These are phyloP conservation scores for Solea solea DNA, from an alignment of 2,113 vertebrate genomes.

Conservation along the genomic window DNA sequence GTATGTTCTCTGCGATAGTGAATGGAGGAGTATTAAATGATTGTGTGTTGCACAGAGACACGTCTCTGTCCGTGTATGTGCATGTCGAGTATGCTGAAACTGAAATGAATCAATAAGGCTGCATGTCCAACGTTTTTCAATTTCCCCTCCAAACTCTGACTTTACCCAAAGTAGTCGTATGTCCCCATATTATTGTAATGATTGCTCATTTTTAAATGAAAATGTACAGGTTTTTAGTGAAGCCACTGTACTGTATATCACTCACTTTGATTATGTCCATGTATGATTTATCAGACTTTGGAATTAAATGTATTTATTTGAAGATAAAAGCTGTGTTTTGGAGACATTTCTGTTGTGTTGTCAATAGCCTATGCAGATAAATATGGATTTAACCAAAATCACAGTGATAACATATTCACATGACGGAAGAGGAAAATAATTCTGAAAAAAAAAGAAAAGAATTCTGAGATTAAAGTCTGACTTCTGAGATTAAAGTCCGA, in stretches of 20 bases:
- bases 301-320: constrained; percentile 69
- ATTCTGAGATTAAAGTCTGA: no score
- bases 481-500: no score
- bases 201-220: constrained; percentile 11
- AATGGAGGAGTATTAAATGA: constrained; percentile 19
- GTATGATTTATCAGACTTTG: constrained; percentile 50
- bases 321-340: constrained; percentile 17
- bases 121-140: constrained; percentile 50
- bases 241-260: constrained; percentile 55
- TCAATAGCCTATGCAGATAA: background rate
- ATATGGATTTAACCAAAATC: background rate
- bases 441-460: no score
- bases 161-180: constrained; percentile 27
- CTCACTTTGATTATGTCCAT: constrained; percentile 42
- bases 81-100: constrained; percentile 48
- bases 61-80: constrained; percentile 40
- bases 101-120: constrained; percentile 33
- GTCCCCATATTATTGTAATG: constrained; percentile 16
- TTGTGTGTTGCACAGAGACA: constrained; percentile 35
- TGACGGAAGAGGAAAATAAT: no score
- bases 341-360: background rate
- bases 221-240: constrained; percentile 49
- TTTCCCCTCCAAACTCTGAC: constrained; percentile 8
- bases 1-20: constrained; percentile 45
- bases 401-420: background rate